phyloP scores from a whole-genome alignment of 2,113 vertebrate species.

The Perca fluviatilis region DNA sequence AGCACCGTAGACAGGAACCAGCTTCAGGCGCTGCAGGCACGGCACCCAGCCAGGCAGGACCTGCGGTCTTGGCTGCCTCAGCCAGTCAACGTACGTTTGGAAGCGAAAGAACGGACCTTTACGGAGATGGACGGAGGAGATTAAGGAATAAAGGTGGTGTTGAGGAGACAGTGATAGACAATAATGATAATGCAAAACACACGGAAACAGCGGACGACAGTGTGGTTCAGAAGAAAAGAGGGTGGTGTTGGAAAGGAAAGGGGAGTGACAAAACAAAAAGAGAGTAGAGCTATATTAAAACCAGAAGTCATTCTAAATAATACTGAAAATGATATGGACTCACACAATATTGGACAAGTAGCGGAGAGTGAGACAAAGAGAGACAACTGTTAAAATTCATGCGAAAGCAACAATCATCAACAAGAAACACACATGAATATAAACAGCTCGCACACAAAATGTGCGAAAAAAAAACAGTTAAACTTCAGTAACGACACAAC shows the following conservation, averaged over 20 bases:
- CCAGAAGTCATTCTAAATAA: constrained; percentile 29
- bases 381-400: constrained; percentile 80
- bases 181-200: constrained; percentile 24
- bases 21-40: constrained; percentile 85
- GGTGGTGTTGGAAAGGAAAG: constrained; percentile 21
- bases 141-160: constrained; percentile 46
- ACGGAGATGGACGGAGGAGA: constrained; percentile 20
- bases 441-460: constrained; percentile 7
- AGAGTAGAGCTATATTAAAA: constrained; percentile 22
- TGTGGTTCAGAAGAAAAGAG: constrained; percentile 14
- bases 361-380: constrained; percentile 79
- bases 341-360: constrained; percentile 79
- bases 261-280: constrained; percentile 43
- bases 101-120: constrained; percentile 93
- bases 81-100: constrained; percentile 90
- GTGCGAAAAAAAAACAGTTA: not conserved
- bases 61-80: constrained; percentile 85
- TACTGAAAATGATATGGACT: constrained; percentile 69
- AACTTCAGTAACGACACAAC: not conserved
- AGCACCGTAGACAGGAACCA: constrained; percentile 86
- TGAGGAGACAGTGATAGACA: constrained; percentile 31
- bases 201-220: constrained; percentile 17
- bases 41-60: constrained; percentile 85
- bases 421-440: constrained; percentile 26
- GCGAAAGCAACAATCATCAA: constrained; percentile 67